Evolutionary conservation across 2,888 invertebrate genomes (phyloP), one percentile per base, ranked within the genome.

Genomic region (Neoascia interrupta): DNA sequence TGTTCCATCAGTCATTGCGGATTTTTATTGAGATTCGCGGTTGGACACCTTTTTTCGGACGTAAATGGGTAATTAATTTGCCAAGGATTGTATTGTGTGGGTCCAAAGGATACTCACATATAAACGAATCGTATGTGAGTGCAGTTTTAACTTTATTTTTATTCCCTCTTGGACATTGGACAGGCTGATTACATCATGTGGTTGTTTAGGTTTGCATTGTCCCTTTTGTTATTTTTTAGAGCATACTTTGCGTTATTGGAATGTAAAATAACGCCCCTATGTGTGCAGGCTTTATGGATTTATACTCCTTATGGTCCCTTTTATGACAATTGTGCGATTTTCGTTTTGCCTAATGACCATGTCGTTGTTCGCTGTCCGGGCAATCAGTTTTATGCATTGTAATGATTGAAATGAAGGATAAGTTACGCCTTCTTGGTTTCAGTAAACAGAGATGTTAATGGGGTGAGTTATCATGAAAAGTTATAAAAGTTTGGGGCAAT

Each of bases 21-120:
- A 56, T 73, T 74, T 73, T 80, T 80, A 80, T 73, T 63, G 51
- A 45, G 18, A 45, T 58, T 74, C 74, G 80, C 80, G 74, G 80
- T 80, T 68, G 80, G 80, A 80, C 80, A 80, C 80, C 74, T 80
- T 36, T 80, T 58, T 39, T 16, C 43, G 43, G 28, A n/a, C 13
- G 43, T n/a, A 68, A 73, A 63, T 72, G 58, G 80, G 74, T 69
- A 80, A 74, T 80, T 80, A 74, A 74, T 80, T 68, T 80, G 18
- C 45, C 31, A 53, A 16, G 26, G 16, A 47, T 37, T 53, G n/a
- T 18, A 6, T 2, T 45, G 34, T 69, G 58, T 58, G 66, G 66
- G 54, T 19, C 26, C 31, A 28, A 6, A n/a, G n/a, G 23, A 37
- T 54, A 45, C 13, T 37, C 36, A 54, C n/a, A n/a, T n/a, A n/a